Evolutionary conservation across 2,888 invertebrate species (phyloP), one percentile per base, ranked within the genome.

Genomic region (Cerastis leucographa): DNA sequence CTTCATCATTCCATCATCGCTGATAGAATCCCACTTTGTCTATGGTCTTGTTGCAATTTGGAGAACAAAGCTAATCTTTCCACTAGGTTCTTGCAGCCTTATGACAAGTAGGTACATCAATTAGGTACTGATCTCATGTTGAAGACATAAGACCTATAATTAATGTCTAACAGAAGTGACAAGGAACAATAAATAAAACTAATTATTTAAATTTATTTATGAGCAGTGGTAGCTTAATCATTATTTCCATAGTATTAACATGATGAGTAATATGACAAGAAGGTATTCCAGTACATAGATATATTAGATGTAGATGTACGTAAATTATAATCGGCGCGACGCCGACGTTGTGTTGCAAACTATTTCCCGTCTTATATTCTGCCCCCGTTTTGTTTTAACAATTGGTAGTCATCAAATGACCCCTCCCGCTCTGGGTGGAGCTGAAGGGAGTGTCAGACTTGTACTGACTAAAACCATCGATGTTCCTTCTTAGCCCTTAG

Each of bases 121-220:
- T 61, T 42, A 42, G 42, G 9, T 54, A 72, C 35, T 51, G 49
- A 40, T 74, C 82, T 62, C 61, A 81, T 19, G 25, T 75, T 77
- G 35, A 74, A 81, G 59, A 44, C 49, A 46, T 49, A 51, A 61
- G 17, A 61, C 19, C 25, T 17, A 29, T 25, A 74, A 54, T 81
- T 62, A 77, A 75, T 46, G 76, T 82, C 40, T 46, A 19, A 75
- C 25, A 59, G 51, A 75, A 46, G 54, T 77, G 77, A 77, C 76
- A 29, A 40, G 11, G 2, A 17, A 62, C 22, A 51, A 77, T 81
- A 29, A 46, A 40, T 54, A 1, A 19, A 62, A 61, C 54, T 29
- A 46, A 8, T 62, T 81, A 77, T 77, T 77, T 54, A 62, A 77
- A 81, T 74, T 61, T 75, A 77, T 77, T 81, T 81, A 81, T 75